Conservation (phyloP, 2,797 vertebrate species). For the Rhinogobio ventralis region DNA sequence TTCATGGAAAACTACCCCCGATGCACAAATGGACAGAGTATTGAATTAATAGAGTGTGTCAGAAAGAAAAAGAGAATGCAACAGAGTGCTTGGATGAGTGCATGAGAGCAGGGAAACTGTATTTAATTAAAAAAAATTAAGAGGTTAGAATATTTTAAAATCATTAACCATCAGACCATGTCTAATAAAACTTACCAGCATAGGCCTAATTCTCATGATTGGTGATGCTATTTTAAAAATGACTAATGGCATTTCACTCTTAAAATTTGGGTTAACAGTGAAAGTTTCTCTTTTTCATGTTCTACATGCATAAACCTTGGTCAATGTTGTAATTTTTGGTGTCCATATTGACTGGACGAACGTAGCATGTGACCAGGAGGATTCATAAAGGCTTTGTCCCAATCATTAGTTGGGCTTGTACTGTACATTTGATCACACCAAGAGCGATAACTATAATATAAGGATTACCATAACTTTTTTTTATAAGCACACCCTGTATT, state of each 20-base stretch:
- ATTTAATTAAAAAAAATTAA: background rate
- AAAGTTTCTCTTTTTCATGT: background rate
- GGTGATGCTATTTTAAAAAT: background rate
- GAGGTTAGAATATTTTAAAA: background rate
- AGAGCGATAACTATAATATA: no score
- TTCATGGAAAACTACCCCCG: constrained; percentile 47
- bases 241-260: background rate
- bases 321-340: background rate
- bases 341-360: no score
- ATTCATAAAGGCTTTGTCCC: no score
- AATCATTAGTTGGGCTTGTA: no score
- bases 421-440: no score
- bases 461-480: no score
- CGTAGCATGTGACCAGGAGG: no score
- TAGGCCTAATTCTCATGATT: background rate
- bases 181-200: background rate
- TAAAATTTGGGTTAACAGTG: background rate
- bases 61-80: background rate
- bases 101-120: no score
- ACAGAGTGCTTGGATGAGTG: background rate
- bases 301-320: background rate
- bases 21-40: constrained; percentile 47
- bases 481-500: no score
- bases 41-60: constrained; percentile 38
- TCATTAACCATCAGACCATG: background rate